Base-by-base conservation (phyloP, 53 echinoderm and acorn worm genomes). In the Hippasteria phrygiana region DNA sequence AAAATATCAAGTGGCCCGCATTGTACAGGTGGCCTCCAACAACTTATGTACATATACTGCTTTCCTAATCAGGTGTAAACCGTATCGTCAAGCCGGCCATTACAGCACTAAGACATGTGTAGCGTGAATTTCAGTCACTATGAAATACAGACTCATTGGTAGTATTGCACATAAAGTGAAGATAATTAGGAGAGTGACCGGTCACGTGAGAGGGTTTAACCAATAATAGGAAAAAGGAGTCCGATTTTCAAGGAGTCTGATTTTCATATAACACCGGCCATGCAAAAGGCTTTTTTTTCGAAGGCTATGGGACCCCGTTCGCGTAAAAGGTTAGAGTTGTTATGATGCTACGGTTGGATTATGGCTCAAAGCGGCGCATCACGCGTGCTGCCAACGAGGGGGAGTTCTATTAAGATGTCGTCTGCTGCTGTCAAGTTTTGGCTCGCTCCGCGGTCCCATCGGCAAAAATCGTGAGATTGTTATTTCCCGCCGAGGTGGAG, bases 401-500 rank as follows among this genome's bases (percentile, higher is more conserved):
- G 50, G 50, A 69, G 34, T 34, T 47, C 51, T 69, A 85, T 85
- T 85, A 85, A 85, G 71, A 64, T 22, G 51, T 33, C 22, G 51
- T 69, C 85, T 26, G 28, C 81, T 45, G 40, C 81, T 81, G 63
- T 48, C 71, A 47, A 29, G 28, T 24, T 20, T 20, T 24, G 26
- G 41, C 42, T 32, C 41, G 43, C 69, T 51, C 2, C 71, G 24
- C n/a, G n/a, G n/a, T 33, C 85, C 85, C 85, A 20, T 16, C 51
- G 85, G 85, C 85, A 39, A 46, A 75, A 85, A 69, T 64, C 85
- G 85, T 85, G 85, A 85, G 85, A 71, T 38, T 32, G 85, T 85
- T 85, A 85, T 85, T 85, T 85, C 71, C 81, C 63, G 37, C 28
- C 81, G 63, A 81, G 43, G 65, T 35, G 27, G 39, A 42, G 40